Base-by-base conservation (phyloP, 2,797 vertebrate species). In the Setipinna tenuifilis region DNA sequence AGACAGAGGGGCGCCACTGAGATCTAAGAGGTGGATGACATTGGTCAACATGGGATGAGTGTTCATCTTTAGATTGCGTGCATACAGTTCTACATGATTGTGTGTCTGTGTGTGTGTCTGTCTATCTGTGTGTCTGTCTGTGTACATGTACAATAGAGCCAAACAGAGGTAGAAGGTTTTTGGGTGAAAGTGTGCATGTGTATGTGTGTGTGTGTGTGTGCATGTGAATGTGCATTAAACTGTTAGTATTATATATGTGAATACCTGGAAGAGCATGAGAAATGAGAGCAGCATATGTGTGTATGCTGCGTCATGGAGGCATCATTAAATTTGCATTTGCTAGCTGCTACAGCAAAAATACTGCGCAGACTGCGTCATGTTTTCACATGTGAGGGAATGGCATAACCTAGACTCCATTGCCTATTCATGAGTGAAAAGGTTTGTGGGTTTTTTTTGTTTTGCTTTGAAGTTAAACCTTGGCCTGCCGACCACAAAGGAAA, bases 361-460 rank as follows among this genome's bases (percentile, higher is more conserved):
- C 17, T 78, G 4, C 31, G 21, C 44, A n/a, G 71, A 78, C 41
- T 78, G 17, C 35, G 35, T 78, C 71, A 78, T 78, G 31, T 41
- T 78, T 78, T 19, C 35, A 78, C 35, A 78, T 78, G 71, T 17
- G 19, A 31, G 19, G 16, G 71, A 78, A 78, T 78, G 71, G 31
- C 31, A 78, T 78, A 78, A 44, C 16, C 31, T 19, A 78, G 71
- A 78, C 71, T 78, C 17, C 31, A 78, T 44, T 78, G 35, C 31
- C 41, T 78, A 78, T 78, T 21, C 71, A 78, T 78, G 71, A 78
- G 71, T 44, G 35, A 44, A 78, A 78, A 78, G 71, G 71, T 78
- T 78, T 78, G 71, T 78, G 71, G 17, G 6, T 78, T 44, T 78
- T 41, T 75, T 71, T 68, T 28, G 31, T 35, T 7, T 44, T 44